phyloP scores from a whole-genome alignment of 92 coral and sea anemone genomes.

The Palythoa heliodiscus region DNA sequence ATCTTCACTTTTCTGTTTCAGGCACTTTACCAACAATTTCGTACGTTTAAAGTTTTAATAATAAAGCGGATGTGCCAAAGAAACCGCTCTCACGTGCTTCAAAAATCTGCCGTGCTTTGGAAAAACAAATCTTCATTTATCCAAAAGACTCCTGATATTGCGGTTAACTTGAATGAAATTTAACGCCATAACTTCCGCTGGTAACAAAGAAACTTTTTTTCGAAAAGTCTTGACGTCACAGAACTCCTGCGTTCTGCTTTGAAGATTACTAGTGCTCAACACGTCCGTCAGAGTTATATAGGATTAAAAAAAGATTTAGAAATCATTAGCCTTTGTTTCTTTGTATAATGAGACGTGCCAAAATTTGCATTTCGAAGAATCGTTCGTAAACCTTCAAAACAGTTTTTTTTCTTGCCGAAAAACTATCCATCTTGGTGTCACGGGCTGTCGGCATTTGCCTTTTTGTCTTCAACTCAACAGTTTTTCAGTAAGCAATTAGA shows the following conservation, averaged over 20 bases:
- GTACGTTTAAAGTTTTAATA: neutral
- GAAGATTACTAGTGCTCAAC: neutral
- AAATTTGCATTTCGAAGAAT: constrained; percentile 21
- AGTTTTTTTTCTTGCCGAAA: constrained; percentile 7
- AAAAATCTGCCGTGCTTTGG: neutral
- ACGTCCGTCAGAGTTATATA: neutral
- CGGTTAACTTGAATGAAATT: constrained; percentile 19
- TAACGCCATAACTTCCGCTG: constrained; percentile 15
- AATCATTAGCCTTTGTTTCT: neutral
- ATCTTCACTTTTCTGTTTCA: neutral
- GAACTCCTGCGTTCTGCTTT: neutral
- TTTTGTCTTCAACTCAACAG: constrained; percentile 14
- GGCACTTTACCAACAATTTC: neutral
- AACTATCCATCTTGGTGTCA: constrained; percentile 15
- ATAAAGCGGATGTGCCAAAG: constrained; percentile 9
- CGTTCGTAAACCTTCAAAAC: neutral
- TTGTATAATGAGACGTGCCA: constrained; percentile 10
- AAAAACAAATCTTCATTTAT: constrained; percentile 23
- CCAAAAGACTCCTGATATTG: constrained; percentile 21
- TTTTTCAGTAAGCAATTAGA: constrained; percentile 35
- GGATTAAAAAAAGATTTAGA: constrained; percentile 35
- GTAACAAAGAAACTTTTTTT: constrained; percentile 11
- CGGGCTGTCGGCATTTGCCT: constrained; percentile 20
- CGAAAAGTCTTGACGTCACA: constrained; percentile 18
- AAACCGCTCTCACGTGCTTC: constrained; percentile 35